These are phyloP conservation scores for Anarhynchus alexandrinus DNA, from an alignment of 2,113 vertebrate species.

Conservation along the genomic window DNA sequence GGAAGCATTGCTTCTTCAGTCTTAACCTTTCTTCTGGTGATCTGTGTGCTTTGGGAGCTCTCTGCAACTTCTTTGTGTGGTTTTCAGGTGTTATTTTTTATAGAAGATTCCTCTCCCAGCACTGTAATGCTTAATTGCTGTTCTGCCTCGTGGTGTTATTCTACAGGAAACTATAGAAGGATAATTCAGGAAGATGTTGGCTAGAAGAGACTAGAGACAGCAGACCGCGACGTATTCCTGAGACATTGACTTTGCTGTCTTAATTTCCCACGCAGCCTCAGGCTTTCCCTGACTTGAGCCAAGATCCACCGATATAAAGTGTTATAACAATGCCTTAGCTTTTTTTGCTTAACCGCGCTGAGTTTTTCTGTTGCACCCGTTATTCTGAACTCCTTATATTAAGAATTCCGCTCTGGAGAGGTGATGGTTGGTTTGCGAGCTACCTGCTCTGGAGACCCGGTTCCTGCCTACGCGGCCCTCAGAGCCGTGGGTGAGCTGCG, in stretches of 20 bases:
- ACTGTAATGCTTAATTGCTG: fast-evolving
- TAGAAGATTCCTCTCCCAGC: not conserved
- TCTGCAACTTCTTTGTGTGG: not conserved
- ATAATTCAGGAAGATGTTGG: no score
- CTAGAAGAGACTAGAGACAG: no score
- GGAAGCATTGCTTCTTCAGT: not conserved
- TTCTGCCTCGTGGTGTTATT: fast-evolving
- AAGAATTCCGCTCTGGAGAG: not conserved
- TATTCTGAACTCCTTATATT: fast-evolving
- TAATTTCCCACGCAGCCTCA: not conserved
- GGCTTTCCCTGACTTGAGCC: not conserved
- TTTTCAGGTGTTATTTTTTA: not conserved
- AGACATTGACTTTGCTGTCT: not conserved
- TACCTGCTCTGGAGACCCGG: not conserved
- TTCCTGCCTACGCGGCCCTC: not conserved
- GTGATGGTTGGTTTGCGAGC: fast-evolving
- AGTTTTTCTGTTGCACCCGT: not conserved
- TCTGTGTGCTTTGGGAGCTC: not conserved
- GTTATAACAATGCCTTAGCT: not conserved
- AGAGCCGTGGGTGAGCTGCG: not conserved
- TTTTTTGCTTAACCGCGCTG: not conserved
- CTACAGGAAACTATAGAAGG: no score
- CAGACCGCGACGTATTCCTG: fast-evolving
- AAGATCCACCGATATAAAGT: fast-evolving
- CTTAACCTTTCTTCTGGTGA: not conserved